phyloP scores from a whole-genome alignment of 2,113 vertebrate species.

The Leptocoma aspasia region DNA sequence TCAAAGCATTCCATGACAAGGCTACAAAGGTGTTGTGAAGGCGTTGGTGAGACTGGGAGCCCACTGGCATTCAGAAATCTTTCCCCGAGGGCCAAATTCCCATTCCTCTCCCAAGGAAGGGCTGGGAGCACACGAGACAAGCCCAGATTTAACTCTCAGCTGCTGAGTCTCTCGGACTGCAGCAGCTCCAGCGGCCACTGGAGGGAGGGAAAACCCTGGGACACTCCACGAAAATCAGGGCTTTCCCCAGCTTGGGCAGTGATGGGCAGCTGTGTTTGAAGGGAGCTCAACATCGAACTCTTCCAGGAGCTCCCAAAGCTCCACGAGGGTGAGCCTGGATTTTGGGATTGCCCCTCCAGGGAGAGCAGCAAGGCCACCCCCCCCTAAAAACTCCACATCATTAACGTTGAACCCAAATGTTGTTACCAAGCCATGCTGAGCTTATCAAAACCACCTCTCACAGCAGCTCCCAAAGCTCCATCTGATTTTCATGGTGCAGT shows the following conservation, averaged over 20 bases:
- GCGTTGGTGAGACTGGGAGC: background rate
- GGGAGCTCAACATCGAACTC: background rate
- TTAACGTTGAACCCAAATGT: background rate
- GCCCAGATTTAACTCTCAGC: fast-evolving
- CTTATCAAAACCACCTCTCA: background rate
- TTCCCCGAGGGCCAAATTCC: background rate
- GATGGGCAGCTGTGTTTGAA: background rate
- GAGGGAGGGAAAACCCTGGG: slow-evolving; percentile 1
- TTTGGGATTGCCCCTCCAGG: fast-evolving
- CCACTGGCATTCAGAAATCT: no score
- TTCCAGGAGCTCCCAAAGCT: fast-evolving
- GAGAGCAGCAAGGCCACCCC: background rate
- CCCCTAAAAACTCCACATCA: background rate
- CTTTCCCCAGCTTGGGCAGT: background rate
- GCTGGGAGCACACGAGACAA: fast-evolving
- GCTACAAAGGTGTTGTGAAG: background rate
- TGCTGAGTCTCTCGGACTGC: background rate
- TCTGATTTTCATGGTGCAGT: background rate
- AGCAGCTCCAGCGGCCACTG: background rate
- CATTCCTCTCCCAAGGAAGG: background rate
- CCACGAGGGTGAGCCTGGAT: fast-evolving
- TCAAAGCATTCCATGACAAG: background rate
- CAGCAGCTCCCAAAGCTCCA: background rate
- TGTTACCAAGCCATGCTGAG: background rate
- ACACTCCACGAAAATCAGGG: background rate